phyloP scores from a whole-genome alignment of 2,888 invertebrate species.

The Griposia aprilina region DNA sequence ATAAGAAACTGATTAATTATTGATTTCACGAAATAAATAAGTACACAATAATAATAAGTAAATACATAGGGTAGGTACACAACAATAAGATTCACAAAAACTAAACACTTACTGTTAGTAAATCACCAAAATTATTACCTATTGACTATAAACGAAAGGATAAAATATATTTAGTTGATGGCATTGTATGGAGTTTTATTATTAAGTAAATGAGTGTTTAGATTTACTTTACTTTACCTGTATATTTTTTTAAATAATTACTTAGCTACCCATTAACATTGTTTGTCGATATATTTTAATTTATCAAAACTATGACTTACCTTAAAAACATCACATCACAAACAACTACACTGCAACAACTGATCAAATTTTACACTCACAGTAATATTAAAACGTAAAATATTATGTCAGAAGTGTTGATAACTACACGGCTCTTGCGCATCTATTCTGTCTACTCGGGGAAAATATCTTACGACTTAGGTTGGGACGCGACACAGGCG shows the following conservation, averaged over 20 bases:
- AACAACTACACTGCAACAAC: slow-evolving; percentile 51
- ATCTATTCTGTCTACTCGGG: slow-evolving; percentile 49
- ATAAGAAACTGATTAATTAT: too few species aligned
- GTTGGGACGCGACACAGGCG: slow-evolving; percentile 42
- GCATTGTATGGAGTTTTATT: slow-evolving; percentile 49
- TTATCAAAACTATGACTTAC: slow-evolving; percentile 49
- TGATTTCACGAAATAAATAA: slow-evolving; percentile 23
- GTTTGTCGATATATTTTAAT: slow-evolving; percentile 49
- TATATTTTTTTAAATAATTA: slow-evolving; percentile 51
- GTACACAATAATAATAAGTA: slow-evolving; percentile 47
- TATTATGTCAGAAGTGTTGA: slow-evolving; percentile 49
- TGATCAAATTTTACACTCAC: slow-evolving; percentile 50
- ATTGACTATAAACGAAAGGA: slow-evolving; percentile 50
- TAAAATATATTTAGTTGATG: slow-evolving; percentile 50
- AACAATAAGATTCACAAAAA: slow-evolving; percentile 47
- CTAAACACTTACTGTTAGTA: slow-evolving; percentile 50
- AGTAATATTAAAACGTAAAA: slow-evolving; percentile 48
- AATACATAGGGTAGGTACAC: slow-evolving; percentile 47
- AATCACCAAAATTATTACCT: slow-evolving; percentile 45
- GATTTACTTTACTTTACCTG: slow-evolving; percentile 49
- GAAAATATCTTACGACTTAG: slow-evolving; percentile 46
- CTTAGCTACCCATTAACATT: slow-evolving; percentile 47
- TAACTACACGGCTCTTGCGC: slow-evolving; percentile 49
- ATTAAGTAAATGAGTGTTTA: slow-evolving; percentile 49
- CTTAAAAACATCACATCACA: slow-evolving; percentile 50